Conservation (phyloP, 1,140 invertebrate genomes). For the Panulirus ornatus region DNA sequence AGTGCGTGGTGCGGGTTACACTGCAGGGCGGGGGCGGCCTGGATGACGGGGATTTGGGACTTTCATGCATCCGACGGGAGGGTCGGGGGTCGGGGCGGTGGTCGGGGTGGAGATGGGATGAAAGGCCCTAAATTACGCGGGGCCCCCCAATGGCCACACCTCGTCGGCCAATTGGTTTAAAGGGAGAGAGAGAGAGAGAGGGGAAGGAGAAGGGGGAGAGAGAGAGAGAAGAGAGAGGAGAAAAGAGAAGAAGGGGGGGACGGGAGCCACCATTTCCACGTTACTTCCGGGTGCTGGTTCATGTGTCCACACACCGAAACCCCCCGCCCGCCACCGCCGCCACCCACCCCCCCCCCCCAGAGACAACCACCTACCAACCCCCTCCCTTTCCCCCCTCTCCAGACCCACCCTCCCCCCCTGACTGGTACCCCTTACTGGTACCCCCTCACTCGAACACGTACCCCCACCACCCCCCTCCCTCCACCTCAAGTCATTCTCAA, state of each 20-base stretch:
- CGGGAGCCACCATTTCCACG: conserved; percentile 58
- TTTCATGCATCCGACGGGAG: not conserved
- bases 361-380: not conserved
- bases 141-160: conserved; percentile 39
- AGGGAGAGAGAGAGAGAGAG: no score
- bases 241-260: conserved; percentile 9
- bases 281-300: conserved; percentile 57
- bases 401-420: not conserved
- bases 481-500: no score
- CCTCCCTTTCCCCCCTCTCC: not conserved
- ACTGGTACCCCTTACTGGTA: no score
- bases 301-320: conserved; percentile 43
- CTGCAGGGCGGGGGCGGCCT: not conserved
- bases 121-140: conserved; percentile 55
- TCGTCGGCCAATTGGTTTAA: conserved; percentile 51
- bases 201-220: no score
- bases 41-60: no score
- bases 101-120: conserved; percentile 23
- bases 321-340: not conserved
- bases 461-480: no score
- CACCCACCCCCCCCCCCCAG: not conserved
- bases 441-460: no score
- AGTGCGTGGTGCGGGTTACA: not conserved
- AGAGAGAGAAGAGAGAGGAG: no score
- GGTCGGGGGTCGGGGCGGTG: no score